Conservation (phyloP, 2,113 vertebrate genomes). For the Casuarius casuarius region DNA sequence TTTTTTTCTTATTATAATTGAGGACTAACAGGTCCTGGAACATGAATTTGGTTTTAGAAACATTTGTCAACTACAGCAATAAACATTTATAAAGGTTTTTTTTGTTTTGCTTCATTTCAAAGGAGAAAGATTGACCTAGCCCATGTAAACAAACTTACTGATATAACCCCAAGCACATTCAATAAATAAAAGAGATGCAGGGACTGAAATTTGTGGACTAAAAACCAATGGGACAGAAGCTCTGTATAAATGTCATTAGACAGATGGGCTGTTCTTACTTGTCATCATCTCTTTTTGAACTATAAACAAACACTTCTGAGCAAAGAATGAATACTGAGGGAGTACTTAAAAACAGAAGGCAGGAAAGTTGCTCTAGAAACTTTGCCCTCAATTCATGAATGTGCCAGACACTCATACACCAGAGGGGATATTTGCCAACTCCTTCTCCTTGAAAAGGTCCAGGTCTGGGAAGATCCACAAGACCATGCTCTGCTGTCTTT, state of each 20-base stretch:
- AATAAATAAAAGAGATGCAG: background rate
- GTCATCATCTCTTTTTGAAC: background rate
- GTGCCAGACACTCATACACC: background rate
- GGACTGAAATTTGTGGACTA: background rate
- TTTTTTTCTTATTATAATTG: background rate
- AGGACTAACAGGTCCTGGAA: background rate
- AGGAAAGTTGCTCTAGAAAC: background rate
- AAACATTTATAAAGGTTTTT: background rate
- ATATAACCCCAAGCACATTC: background rate
- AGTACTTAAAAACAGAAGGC: background rate
- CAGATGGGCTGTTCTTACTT: background rate
- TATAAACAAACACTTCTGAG: background rate
- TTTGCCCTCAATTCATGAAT: background rate
- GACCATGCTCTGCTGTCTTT: background rate
- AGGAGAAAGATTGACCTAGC: background rate
- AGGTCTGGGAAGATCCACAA: background rate
- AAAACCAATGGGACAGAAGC: background rate
- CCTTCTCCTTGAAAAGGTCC: background rate
- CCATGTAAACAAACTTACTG: background rate
- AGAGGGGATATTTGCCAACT: background rate
- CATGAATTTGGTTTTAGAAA: background rate
- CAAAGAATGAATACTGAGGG: rapidly evolving
- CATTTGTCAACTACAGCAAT: background rate
- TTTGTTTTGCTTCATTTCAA: background rate
- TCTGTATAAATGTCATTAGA: background rate